Base-by-base conservation (phyloP, 2,888 invertebrate species). In the Fragum fragum region DNA sequence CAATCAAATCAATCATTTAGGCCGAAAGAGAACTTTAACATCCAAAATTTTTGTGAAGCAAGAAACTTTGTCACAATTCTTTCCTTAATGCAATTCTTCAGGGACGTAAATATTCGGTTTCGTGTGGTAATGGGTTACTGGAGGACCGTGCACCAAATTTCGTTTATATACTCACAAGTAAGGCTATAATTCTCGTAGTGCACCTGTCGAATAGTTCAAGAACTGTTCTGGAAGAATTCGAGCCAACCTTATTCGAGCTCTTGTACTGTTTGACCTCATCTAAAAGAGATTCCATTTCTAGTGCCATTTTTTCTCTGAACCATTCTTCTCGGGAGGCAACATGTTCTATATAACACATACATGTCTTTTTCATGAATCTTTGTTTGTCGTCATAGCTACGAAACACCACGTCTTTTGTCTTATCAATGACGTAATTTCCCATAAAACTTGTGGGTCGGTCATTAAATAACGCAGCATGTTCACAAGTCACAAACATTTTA, bases 361-460 rank as follows among this genome's bases (percentile, higher is more conserved):
- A 39, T 0, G 76, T 74, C 23, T 79, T 61, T 81, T 87, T 89
- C 3, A 87, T 42, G 21, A 68, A 69, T 39, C 75, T 83, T 73
- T 87, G 86, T 61, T 82, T 81, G 5, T 82, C 82, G 66, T 87
- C 87, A 81, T 73, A 86, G 28, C 81, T 79, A 29, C 87, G 79
- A 57, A 89, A 82, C 59, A 89, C 70, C 16, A 89, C 85, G 63
- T 88, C 87, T 73, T 85, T 81, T 9, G 87, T 87, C 1, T 81
- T 73, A 23, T 83, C 73, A 29, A 84, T 79, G 5, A 89, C 83
- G 57, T 88, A 70, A 52, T 75, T 83, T 23, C 87, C 87, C 74
- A 89, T 85, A 55, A 89, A 89, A 66, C 87, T 87, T 1, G 76
- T 66, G 3, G 87, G 85, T 59, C 89, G 74, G 76, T 89, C 87